Base-by-base conservation (phyloP, 2,797 vertebrate species). In the Hyperoplus immaculatus region DNA sequence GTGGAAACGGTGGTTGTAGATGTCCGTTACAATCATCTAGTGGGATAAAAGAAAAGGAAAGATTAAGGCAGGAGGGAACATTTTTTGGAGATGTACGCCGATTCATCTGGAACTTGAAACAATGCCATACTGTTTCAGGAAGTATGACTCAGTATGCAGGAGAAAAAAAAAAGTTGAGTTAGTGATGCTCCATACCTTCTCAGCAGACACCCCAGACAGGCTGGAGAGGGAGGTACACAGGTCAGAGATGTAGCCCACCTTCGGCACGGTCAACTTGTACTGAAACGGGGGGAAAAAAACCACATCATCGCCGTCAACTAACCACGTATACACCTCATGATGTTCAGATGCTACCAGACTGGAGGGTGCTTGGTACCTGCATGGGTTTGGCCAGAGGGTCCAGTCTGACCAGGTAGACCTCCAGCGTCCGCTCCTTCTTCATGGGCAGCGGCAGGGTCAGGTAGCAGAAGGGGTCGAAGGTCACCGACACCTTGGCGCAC, bases 1-100 rank as follows among this genome's bases (percentile, higher is more conserved):
- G 87, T 99, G 98, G 93, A 99, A 99, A 70, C 97, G 96, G 92
- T 99, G 98, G 95, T 99, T 99, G 95, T 99, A 99, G 93, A 99
- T 99, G 92, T 99, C 98, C 8, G 98, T 99, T 87, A 99, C 98
- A 90, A 99, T 96, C 95, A 96, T 96, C 95, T 96, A 53, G 3
- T 29, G 21, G 38, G 9, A 53, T 3, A 43, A 67, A n/a, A 57
- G 6, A 41, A 9, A 45, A 69, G 42, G 29, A 1, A 39, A 13
- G 4, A 53, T 4, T 49, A 54, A 68, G 29, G 29, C 56, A 65
- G 39, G 2, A 39, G 8, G 60, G 43, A n/a, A 16, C 14, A 13
- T 11, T 72, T 7, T 16, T 49, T 3, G 11, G n/a, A 12, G 10
- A 42, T 21, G 4, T 1, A 49, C 7, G 50, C 13, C 15, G 14